phyloP scores from a whole-genome alignment of 2,888 invertebrate species.

The Perdita meconis region DNA sequence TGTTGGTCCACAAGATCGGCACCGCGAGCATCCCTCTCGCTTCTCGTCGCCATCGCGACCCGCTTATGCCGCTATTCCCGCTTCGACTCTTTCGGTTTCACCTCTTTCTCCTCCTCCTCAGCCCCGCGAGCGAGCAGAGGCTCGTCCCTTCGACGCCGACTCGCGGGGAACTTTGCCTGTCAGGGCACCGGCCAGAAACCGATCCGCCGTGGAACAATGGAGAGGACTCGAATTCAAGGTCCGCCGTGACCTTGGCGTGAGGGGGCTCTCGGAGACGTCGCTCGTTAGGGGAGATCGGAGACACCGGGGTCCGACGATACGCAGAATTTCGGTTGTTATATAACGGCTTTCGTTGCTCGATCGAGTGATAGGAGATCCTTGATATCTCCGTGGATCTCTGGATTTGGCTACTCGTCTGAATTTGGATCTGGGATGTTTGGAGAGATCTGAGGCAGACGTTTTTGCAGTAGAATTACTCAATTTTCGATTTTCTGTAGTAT shows the following conservation, averaged over 20 bases:
- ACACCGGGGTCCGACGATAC: too few species aligned
- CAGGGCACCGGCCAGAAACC: constrained; percentile 54
- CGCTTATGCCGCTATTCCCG: constrained; percentile 70
- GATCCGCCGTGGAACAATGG: constrained; percentile 67
- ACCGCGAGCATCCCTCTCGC: constrained; percentile 42
- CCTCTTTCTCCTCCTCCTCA: constrained; percentile 53
- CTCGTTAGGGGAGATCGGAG: constrained; percentile 1
- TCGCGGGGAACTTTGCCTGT: constrained; percentile 61
- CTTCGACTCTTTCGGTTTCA: constrained; percentile 63
- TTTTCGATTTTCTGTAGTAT: too few species aligned
- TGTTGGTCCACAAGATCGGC: constrained; percentile 65
- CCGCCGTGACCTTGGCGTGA: constrained; percentile 55
- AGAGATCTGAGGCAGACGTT: too few species aligned
- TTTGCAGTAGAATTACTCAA: too few species aligned
- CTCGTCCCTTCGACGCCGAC: constrained; percentile 42
- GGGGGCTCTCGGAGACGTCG: background rate
- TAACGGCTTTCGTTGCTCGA: too few species aligned
- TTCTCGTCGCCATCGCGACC: constrained; percentile 73
- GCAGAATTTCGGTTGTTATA: background rate
- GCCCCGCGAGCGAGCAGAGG: constrained; percentile 9
- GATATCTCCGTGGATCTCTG: too few species aligned
- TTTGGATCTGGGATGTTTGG: too few species aligned
- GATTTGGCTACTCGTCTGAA: too few species aligned
- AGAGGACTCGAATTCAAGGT: constrained; percentile 40
- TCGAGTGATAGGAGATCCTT: too few species aligned